Conservation (phyloP, 2,888 invertebrate genomes). For the Agonum fuliginosum region DNA sequence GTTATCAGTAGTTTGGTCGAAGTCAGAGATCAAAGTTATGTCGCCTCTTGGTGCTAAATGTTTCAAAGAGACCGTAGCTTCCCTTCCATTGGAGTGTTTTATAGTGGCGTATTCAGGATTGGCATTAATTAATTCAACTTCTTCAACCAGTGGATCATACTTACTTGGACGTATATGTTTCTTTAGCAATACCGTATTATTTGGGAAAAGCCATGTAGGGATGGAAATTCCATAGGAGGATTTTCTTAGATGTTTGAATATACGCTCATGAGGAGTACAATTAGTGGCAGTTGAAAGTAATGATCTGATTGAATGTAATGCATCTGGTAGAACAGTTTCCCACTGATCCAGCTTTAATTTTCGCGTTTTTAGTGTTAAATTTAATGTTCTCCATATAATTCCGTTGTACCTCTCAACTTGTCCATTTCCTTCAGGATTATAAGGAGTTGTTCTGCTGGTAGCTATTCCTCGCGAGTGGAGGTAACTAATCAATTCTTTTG, state of each 20-base stretch:
- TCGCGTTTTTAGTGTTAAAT: constrained; percentile 55
- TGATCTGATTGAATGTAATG: constrained; percentile 61
- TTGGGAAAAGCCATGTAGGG: not conserved
- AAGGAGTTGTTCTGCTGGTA: constrained; percentile 61
- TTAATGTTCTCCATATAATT: constrained; percentile 61
- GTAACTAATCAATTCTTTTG: constrained; percentile 60
- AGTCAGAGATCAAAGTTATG: too few relatives aligned
- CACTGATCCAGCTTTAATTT: constrained; percentile 46
- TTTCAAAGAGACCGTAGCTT: not conserved
- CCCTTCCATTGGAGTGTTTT: not conserved
- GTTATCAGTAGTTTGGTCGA: too few relatives aligned
- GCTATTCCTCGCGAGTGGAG: constrained; percentile 59
- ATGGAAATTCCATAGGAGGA: not conserved
- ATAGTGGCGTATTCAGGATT: constrained; percentile 1
- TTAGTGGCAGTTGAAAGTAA: constrained; percentile 62
- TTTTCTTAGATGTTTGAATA: not conserved
- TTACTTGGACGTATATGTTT: not conserved
- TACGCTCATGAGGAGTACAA: constrained; percentile 57
- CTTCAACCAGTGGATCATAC: not conserved
- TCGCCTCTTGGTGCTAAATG: not conserved
- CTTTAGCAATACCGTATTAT: not conserved
- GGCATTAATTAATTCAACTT: not conserved
- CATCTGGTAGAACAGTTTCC: constrained; percentile 60
- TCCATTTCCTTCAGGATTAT: constrained; percentile 62
- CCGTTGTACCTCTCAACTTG: constrained; percentile 61